Evolutionary conservation across 2,113 vertebrate genomes (phyloP).

Genomic region (Oplegnathus fasciatus): DNA sequence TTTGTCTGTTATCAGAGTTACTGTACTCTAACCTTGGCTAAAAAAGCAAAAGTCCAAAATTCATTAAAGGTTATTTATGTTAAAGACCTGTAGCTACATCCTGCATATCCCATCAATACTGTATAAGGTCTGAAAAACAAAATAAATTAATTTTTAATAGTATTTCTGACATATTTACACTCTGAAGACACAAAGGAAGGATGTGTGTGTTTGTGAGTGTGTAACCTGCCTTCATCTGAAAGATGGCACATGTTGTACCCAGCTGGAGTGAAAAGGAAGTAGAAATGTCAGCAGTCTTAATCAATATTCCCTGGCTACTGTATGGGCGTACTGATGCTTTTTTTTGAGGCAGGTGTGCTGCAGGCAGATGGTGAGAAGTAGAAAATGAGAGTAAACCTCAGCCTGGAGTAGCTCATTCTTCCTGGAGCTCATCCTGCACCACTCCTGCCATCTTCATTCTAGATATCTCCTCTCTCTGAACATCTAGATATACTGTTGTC

Average conservation of each 20-base stretch:
- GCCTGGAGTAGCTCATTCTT: slow-evolving; percentile 38
- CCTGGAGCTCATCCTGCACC: slow-evolving; percentile 51
- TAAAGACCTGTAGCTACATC: neutral
- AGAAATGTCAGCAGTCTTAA: slow-evolving; percentile 75
- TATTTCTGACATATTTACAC: slow-evolving; percentile 1
- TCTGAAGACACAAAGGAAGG: neutral
- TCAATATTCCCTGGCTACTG: slow-evolving; percentile 64
- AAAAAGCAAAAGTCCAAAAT: neutral
- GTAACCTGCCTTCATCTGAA: slow-evolving; percentile 16
- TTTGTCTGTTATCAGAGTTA: neutral
- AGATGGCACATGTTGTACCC: slow-evolving; percentile 33
- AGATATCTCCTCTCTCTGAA: slow-evolving; percentile 40
- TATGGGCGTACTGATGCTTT: slow-evolving; percentile 37
- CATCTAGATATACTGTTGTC: slow-evolving; percentile 43
- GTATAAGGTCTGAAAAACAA: neutral
- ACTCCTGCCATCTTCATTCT: slow-evolving; percentile 21
- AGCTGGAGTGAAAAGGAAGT: slow-evolving; percentile 44
- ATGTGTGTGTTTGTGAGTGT: neutral
- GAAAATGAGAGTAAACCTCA: slow-evolving; percentile 60
- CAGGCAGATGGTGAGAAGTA: slow-evolving; percentile 52
- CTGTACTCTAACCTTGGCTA: neutral
- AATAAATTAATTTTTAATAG: neutral
- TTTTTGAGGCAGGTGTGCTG: slow-evolving; percentile 58
- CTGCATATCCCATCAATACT: neutral
- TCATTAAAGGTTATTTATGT: neutral